These are phyloP conservation scores for Apotomis turbidana DNA, from an alignment of 2,888 invertebrate genomes.

Conservation along the genomic window DNA sequence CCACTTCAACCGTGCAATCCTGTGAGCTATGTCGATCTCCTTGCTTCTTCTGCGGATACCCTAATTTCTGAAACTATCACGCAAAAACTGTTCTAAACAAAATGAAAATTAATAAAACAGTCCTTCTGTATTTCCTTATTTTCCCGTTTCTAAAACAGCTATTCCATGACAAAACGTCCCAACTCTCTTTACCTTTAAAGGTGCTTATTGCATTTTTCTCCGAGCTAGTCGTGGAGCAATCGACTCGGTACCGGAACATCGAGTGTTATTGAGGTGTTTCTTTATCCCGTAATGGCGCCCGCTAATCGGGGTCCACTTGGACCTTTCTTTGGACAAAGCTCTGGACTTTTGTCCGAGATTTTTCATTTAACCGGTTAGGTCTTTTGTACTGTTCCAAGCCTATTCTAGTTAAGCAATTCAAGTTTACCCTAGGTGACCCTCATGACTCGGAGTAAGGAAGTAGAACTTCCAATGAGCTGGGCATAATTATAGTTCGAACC, in stretches of 20 bases:
- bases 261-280: constrained; percentile 42
- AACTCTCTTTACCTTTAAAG: not conserved
- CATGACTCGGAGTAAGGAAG: too few species aligned
- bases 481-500: too few species aligned
- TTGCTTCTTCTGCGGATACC: too few species aligned
- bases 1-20: too few species aligned
- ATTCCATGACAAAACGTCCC: not conserved
- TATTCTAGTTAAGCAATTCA: not conserved
- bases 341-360: constrained; percentile 17
- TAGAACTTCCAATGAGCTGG: too few species aligned
- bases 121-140: too few species aligned
- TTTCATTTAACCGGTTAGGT: not conserved
- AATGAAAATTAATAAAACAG: too few species aligned
- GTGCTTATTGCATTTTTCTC: not conserved
- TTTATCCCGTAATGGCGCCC: constrained; percentile 38
- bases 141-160: too few species aligned
- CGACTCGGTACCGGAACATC: constrained; percentile 23
- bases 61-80: too few species aligned
- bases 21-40: too few species aligned
- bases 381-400: not conserved
- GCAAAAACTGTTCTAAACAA: too few species aligned
- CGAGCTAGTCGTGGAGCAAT: constrained; percentile 8
- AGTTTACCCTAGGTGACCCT: not conserved
- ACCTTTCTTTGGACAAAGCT: constrained; percentile 22
- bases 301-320: constrained; percentile 31